Percentiles rank a stretch among this genome's conserved stretches.
Evolutionary conservation across 2,888 invertebrate species (phyloP).

Genomic region (Drosophila paranaensis): DNA sequence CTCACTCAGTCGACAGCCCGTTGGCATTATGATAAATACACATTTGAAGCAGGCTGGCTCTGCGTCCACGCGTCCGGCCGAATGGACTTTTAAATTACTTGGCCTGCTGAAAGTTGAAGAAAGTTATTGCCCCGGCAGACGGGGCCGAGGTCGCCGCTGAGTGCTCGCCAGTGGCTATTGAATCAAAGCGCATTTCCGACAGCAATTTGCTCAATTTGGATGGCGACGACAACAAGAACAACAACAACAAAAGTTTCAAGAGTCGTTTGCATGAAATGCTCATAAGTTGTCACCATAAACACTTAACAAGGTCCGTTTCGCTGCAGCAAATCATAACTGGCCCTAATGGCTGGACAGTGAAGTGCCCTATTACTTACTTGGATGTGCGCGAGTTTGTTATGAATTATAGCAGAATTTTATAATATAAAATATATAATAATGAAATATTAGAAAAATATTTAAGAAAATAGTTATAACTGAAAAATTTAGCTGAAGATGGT

Average conservation of each 20-base stretch:
- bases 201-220: conserved; percentile 71
- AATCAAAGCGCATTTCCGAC: conserved; percentile 68
- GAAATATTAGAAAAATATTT: no score
- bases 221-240: conserved; percentile 25
- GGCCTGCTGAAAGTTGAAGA: conserved; percentile 30
- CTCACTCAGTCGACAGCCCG: conserved; percentile 33
- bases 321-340: not conserved
- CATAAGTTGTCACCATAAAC: conserved; percentile 33
- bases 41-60: conserved; percentile 60
- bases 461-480: no score
- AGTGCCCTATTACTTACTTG: conserved; percentile 3
- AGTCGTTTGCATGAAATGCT: conserved; percentile 55
- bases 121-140: conserved; percentile 17
- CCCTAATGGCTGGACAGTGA: not conserved
- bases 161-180: conserved; percentile 55
- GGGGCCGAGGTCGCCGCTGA: conserved; percentile 27
- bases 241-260: conserved; percentile 33
- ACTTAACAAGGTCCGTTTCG: not conserved
- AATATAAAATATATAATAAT: no score
- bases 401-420: no score
- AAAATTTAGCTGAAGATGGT: no score
- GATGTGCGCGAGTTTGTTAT: not conserved
- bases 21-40: conserved; percentile 75
- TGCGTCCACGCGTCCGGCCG: conserved; percentile 16
- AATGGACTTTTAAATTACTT: conserved; percentile 75